Percentiles rank a stretch among this genome's conserved stretches.
These are phyloP conservation scores for Porites rus DNA, from an alignment of 92 coral and sea anemone species.

Conservation along the genomic window DNA sequence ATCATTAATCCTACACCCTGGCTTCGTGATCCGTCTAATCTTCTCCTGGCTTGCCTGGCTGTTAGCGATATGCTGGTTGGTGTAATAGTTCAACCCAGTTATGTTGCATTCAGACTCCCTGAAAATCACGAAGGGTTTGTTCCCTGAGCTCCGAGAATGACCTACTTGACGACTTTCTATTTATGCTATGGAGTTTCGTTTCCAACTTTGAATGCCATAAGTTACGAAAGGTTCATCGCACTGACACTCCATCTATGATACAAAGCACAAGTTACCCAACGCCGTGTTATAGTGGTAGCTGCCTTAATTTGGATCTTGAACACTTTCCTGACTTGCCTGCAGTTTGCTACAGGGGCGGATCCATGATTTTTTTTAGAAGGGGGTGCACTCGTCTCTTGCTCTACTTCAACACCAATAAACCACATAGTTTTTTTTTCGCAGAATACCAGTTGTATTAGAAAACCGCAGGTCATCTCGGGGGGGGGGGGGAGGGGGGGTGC, in stretches of 20 bases:
- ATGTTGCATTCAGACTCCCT: constrained; percentile 61
- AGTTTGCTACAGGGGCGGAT: constrained; percentile 22
- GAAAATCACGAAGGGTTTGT: constrained; percentile 69
- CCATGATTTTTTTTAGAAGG: too few relatives aligned
- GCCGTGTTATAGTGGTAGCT: constrained; percentile 41
- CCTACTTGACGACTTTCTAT: constrained; percentile 72
- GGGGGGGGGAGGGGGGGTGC: too few relatives aligned
- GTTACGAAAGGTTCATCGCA: constrained; percentile 82
- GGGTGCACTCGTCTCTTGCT: too few relatives aligned
- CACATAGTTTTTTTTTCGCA: too few relatives aligned
- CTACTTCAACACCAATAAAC: too few relatives aligned
- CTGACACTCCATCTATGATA: constrained; percentile 71
- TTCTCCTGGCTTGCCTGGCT: constrained; percentile 72
- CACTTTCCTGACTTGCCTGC: constrained; percentile 59
- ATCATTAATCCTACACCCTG: constrained; percentile 50
- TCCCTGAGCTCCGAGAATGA: constrained; percentile 70
- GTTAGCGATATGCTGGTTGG: constrained; percentile 75
- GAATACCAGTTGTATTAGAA: too few relatives aligned
- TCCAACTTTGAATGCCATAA: constrained; percentile 76
- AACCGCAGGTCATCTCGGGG: too few relatives aligned
- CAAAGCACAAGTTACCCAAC: constrained; percentile 65
- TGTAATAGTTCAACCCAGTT: constrained; percentile 70
- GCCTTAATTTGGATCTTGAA: constrained; percentile 72
- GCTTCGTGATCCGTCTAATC: constrained; percentile 71
- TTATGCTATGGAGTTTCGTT: constrained; percentile 85